Conservation (phyloP, 2,797 vertebrate species). For the Benthosema pterotum region DNA sequence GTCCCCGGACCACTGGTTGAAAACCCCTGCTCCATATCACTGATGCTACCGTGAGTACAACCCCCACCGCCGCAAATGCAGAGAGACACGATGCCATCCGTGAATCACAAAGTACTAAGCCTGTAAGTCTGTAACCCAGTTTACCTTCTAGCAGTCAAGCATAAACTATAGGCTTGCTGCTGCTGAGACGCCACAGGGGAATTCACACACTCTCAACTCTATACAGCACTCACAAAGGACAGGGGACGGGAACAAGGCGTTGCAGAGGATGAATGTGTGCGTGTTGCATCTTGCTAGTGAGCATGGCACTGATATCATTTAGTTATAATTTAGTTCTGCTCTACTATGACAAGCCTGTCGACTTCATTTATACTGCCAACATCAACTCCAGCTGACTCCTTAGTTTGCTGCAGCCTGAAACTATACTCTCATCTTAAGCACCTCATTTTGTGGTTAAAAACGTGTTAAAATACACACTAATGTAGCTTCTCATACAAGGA, state of each 20-base stretch:
- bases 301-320: not conserved
- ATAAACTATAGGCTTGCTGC: not conserved
- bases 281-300: not conserved
- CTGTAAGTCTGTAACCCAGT: slow-evolving; percentile 9
- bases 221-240: not conserved
- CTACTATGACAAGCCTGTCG: slow-evolving; percentile 20
- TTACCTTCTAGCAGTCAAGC: slow-evolving; percentile 10
- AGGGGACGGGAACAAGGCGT: slow-evolving; percentile 1
- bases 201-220: too few species aligned
- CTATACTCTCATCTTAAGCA: slow-evolving; percentile 5
- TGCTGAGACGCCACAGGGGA: slow-evolving; percentile 11
- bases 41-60: slow-evolving; percentile 36
- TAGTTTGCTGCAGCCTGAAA: not conserved
- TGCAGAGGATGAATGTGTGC: slow-evolving; percentile 1
- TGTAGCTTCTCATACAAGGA: too few species aligned
- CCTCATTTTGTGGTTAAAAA: too few species aligned
- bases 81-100: slow-evolving; percentile 14
- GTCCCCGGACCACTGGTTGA: too few species aligned
- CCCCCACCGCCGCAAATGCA: slow-evolving; percentile 16
- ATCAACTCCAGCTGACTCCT: slow-evolving; percentile 27
- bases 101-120: slow-evolving; percentile 23
- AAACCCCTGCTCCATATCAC: slow-evolving; percentile 29
- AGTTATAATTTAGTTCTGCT: slow-evolving; percentile 18
- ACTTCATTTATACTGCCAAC: slow-evolving; percentile 19
- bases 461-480: too few species aligned